Evolutionary conservation across 2,113 vertebrate genomes (phyloP), one percentile per base, ranked within the genome.

Genomic region (Machaerirhynchus nigripectus): DNA sequence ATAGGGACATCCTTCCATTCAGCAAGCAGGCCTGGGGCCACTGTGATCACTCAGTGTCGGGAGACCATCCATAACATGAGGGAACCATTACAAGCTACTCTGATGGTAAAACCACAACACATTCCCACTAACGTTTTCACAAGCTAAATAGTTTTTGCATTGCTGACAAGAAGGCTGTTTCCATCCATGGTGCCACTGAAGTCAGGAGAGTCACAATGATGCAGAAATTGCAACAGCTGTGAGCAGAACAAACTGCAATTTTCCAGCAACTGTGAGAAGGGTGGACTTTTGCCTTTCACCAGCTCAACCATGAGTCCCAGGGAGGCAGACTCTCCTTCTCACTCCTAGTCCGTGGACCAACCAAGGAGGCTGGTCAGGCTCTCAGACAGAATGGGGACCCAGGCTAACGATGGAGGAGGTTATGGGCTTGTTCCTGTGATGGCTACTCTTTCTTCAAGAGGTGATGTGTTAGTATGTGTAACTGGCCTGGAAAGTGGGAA

Each of bases 1-100:
- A 39, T 39, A 47, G 30, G 40, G 35, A 77, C 4, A 1, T 46
- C 47, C 23, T 88, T 95, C 35, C 42, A 59, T 19, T 87, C 60
- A 74, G 35, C 64, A 84, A 84, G 78, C 11, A 86, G n/a, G 21
- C 68, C 71, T 77, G 68, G 26, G 47, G 28, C 42, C 56, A 70
- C 52, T 0, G 0, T 35, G 19, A 70, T 39, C 50, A 80, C 0
- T 0, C 44, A 77, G 50, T 55, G 60, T 39, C 47, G 86, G 63
- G 10, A 92, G 47, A 93, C 53, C 20, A 50, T 59, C n/a, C 44
- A 60, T 31, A 75, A 52, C 15, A 35, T 10, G 20, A 60, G 37
- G n/a, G 81, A 89, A 71, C 15, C 8, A 49, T 69, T 77, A n/a
- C 49, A 71, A 50, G 19, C 18, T 39, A 44, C 57, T 85, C 39